Evolutionary conservation across 2,113 vertebrate species (phyloP).

Genomic region (Sinocyclocheilus anophthalmus): DNA sequence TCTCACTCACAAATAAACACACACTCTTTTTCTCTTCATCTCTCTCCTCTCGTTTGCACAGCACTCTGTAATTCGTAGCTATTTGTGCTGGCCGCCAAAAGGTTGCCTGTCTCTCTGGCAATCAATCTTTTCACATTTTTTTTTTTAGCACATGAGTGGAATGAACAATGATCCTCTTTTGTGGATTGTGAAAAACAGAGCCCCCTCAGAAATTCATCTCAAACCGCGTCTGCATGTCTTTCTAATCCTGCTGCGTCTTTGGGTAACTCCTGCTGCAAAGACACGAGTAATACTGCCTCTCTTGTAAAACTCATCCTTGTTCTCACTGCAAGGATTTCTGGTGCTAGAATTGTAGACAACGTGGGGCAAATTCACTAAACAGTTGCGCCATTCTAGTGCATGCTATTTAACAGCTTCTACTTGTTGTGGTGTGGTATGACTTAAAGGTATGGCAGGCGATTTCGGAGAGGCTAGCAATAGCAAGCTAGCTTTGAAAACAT

Average conservation of each 20-base stretch:
- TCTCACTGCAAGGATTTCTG: constrained; percentile 1
- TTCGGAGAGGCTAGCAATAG: too few relatives aligned
- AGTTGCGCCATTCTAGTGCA: background rate
- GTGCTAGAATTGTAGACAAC: background rate
- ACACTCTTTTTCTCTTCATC: background rate
- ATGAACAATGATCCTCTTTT: constrained; percentile 7
- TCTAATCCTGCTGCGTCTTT: constrained; percentile 9
- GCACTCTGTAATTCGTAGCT: constrained; percentile 42
- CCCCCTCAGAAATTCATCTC: constrained; percentile 21
- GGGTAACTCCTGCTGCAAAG: background rate
- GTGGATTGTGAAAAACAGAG: background rate
- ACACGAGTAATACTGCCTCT: constrained; percentile 11
- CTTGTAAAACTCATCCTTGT: constrained; percentile 12
- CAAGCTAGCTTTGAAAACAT: too few relatives aligned
- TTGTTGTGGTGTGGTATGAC: too few relatives aligned
- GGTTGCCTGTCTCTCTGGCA: constrained; percentile 35
- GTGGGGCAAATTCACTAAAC: background rate
- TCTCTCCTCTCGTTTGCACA: constrained; percentile 45
- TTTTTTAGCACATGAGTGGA: constrained; percentile 25
- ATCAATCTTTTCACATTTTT: constrained; percentile 47
- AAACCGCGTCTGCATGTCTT: constrained; percentile 1
- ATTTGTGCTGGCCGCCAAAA: constrained; percentile 37
- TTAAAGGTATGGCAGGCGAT: too few relatives aligned
- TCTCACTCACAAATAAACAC: background rate
- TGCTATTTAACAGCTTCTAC: background rate